Evolutionary conservation across 2,888 invertebrate genomes (phyloP).

Genomic region (Hydriomena furcata): DNA sequence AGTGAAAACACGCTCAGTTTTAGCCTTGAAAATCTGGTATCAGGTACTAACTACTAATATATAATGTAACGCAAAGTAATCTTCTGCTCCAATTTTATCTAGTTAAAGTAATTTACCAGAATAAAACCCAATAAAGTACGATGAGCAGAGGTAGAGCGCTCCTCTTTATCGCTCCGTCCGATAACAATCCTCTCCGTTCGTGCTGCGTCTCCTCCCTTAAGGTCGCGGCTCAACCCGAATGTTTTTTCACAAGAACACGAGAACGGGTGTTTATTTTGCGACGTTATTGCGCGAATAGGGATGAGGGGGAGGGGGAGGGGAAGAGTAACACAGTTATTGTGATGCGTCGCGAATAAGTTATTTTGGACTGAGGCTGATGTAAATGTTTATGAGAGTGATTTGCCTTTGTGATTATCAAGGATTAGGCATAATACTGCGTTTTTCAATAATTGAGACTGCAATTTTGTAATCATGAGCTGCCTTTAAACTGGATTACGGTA

Average conservation of each 20-base stretch:
- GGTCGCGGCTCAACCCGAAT: constrained; percentile 24
- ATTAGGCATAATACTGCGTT: background rate
- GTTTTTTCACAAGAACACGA: constrained; percentile 33
- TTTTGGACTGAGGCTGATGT: constrained; percentile 7
- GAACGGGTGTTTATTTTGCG: constrained; percentile 32
- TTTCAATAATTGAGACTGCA: too few relatives aligned
- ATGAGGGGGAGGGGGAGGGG: background rate
- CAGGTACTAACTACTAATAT: too few relatives aligned
- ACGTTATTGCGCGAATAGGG: constrained; percentile 27
- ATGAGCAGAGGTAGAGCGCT: too few relatives aligned
- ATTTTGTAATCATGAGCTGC: too few relatives aligned
- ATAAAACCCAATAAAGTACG: too few relatives aligned
- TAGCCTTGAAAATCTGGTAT: too few relatives aligned
- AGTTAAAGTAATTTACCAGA: too few relatives aligned
- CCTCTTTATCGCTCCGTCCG: too few relatives aligned
- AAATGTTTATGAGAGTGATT: constrained; percentile 10
- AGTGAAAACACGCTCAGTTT: too few relatives aligned
- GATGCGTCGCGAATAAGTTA: constrained; percentile 28
- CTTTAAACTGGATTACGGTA: too few relatives aligned
- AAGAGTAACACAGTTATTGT: constrained; percentile 23
- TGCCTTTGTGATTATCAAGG: constrained; percentile 11
- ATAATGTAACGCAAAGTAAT: too few relatives aligned
- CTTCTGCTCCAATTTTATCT: too few relatives aligned
- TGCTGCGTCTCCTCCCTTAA: background rate
- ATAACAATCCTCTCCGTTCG: constrained; percentile 10